Percentiles rank a stretch among this genome's conserved stretches.
phyloP scores from a whole-genome alignment of 2,113 vertebrate species.

The Microtus pennsylvanicus region DNA sequence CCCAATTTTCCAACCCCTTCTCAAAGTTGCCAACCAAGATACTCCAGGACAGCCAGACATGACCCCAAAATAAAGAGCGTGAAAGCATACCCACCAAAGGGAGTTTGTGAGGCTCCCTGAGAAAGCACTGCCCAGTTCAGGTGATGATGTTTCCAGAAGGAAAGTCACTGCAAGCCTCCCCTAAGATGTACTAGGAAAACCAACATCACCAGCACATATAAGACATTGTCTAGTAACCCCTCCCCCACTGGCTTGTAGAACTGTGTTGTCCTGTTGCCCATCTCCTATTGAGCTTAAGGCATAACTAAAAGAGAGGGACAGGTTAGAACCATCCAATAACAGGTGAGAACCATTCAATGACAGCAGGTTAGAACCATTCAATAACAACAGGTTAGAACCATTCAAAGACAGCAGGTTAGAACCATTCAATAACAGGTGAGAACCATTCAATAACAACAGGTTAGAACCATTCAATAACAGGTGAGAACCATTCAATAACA shows the following conservation, averaged over 20 bases:
- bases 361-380: accelerated
- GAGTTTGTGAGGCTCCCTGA: accelerated
- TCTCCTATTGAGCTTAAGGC: background rate
- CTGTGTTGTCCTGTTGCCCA: background rate
- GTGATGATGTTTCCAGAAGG: background rate
- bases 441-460: accelerated
- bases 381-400: no score
- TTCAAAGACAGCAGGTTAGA: background rate
- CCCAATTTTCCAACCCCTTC: background rate
- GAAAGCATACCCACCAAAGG: no score
- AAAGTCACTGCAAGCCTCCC: background rate
- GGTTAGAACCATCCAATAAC: background rate
- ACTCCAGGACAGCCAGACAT: background rate
- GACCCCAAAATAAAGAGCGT: accelerated
- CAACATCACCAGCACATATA: background rate
- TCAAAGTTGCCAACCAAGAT: background rate
- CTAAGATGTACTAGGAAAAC: background rate
- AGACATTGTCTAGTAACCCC: background rate
- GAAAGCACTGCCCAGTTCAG: accelerated
- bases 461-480: no score
- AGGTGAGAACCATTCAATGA: background rate
- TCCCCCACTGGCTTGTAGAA: background rate
- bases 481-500: no score
- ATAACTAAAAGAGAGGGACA: background rate
- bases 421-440: no score